Evolutionary conservation across 2,113 vertebrate species (phyloP).

Genomic region (Talpa occidentalis): DNA sequence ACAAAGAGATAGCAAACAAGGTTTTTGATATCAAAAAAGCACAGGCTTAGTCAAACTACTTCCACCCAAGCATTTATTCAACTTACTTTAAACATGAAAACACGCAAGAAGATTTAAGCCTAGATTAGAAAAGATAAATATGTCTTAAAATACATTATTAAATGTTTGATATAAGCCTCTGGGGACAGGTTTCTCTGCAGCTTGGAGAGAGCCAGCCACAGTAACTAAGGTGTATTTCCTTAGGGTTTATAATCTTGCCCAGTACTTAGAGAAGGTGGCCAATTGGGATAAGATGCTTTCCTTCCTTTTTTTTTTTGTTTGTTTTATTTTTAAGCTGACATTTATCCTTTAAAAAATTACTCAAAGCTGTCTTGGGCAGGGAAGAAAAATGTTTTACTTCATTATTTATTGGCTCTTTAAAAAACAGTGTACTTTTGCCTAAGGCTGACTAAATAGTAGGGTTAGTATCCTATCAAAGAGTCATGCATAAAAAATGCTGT

Average conservation of each 20-base stretch:
- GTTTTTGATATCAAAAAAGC: conserved; percentile 15
- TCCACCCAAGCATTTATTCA: conserved; percentile 21
- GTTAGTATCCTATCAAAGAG: neutral
- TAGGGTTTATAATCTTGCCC: neutral
- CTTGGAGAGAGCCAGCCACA: conserved; percentile 11
- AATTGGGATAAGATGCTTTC: neutral
- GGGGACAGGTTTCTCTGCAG: neutral
- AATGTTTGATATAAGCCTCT: conserved; percentile 24
- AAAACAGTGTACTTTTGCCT: conserved; percentile 55
- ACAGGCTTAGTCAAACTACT: neutral
- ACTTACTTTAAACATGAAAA: conserved; percentile 39
- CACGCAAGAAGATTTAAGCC: neutral
- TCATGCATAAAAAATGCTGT: conserved; percentile 47
- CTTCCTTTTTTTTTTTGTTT: neutral
- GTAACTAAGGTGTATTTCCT: neutral
- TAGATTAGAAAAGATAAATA: neutral
- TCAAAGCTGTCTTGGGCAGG: conserved; percentile 40
- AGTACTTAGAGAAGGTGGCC: neutral
- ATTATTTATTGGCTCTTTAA: conserved; percentile 49
- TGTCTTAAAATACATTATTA: conserved; percentile 24
- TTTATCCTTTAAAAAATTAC: conserved; percentile 62
- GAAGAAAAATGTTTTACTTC: conserved; percentile 61
- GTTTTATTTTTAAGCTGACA: conserved; percentile 62
- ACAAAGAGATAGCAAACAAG: conserved; percentile 26
- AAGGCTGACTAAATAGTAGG: conserved; percentile 30